phyloP scores from a whole-genome alignment of 1,140 invertebrate genomes.

The Metaphire vulgaris region DNA sequence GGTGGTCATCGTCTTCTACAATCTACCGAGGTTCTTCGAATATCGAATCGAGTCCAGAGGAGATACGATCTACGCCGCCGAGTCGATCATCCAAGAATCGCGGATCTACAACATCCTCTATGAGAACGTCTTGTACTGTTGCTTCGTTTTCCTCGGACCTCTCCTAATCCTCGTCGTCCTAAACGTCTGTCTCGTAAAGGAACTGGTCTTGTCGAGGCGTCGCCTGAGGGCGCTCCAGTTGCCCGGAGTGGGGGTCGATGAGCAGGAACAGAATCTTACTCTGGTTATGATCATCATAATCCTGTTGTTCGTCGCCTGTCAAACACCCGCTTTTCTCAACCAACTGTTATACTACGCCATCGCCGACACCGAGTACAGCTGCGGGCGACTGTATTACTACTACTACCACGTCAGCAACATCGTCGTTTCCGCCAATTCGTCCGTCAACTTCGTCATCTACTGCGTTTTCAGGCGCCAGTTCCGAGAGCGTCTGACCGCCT shows the following conservation, averaged over 20 bases:
- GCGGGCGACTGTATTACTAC: conserved; percentile 2
- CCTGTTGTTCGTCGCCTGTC: conserved; percentile 22
- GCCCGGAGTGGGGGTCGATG: conserved; percentile 4
- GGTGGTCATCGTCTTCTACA: conserved; percentile 6
- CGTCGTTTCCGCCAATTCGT: neutral
- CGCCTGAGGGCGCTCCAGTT: conserved; percentile 5
- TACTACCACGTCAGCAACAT: neutral
- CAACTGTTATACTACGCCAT: conserved; percentile 19
- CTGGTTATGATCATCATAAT: conserved; percentile 29
- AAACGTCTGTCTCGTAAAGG: neutral
- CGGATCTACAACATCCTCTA: neutral
- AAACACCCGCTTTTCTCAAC: conserved; percentile 24
- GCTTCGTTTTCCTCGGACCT: neutral
- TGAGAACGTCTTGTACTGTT: conserved; percentile 1
- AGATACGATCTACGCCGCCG: neutral
- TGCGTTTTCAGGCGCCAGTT: conserved; percentile 1
- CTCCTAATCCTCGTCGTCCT: conserved; percentile 5
- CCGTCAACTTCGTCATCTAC: conserved; percentile 15
- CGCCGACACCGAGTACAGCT: neutral
- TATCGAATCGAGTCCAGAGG: neutral
- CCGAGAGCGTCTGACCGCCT: conserved; percentile 16
- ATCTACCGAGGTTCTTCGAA: neutral
- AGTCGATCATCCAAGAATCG: neutral
- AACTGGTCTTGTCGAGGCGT: neutral
- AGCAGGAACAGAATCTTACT: conserved; percentile 25